Percentiles rank a stretch among this genome's conserved stretches.
Conservation (phyloP, 1,140 invertebrate species). For the Mactra quadrangularis region DNA sequence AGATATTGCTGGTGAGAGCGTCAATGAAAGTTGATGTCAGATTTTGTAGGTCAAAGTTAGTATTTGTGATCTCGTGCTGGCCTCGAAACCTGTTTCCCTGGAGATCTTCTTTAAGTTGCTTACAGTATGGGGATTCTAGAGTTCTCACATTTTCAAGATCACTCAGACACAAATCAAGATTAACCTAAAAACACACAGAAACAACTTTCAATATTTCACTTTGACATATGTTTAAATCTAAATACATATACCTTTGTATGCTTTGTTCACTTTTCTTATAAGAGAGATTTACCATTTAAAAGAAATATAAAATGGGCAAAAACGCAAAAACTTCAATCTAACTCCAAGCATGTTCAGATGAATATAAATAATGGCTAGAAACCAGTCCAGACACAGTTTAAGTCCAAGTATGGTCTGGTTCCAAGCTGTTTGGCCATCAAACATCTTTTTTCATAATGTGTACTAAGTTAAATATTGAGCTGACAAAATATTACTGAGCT, state of each 20-base stretch:
- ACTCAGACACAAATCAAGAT: constrained; percentile 6
- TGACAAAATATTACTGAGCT: too few species aligned
- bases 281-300: background rate
- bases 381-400: too few species aligned
- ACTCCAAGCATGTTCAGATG: too few species aligned
- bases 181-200: background rate
- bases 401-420: too few species aligned
- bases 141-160: background rate
- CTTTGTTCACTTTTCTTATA: background rate
- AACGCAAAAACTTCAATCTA: background rate
- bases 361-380: too few species aligned
- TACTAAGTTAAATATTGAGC: too few species aligned
- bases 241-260: background rate
- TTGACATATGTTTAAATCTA: background rate
- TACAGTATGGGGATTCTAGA: background rate
- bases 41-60: background rate
- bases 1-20: constrained; percentile 1
- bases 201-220: background rate
- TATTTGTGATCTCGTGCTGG: constrained; percentile 8
- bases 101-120: background rate
- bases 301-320: background rate
- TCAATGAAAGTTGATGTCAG: background rate
- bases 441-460: too few species aligned
- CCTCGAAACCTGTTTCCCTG: background rate
- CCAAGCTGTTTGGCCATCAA: too few species aligned